Evolutionary conservation across 2,888 invertebrate genomes (phyloP).

Genomic region (Mylabris sibirica): DNA sequence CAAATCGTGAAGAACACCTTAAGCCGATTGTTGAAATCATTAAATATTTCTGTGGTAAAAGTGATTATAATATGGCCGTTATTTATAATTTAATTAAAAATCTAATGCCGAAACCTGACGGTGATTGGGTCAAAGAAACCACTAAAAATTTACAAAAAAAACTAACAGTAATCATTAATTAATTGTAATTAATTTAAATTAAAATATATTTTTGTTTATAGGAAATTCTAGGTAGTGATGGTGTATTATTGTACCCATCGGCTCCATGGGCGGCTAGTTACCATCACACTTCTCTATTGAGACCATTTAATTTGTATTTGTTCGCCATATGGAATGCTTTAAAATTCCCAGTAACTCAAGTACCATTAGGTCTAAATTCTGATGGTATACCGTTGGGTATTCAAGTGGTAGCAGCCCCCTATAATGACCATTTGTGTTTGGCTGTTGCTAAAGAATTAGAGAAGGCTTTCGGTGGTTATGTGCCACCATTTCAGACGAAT

Average conservation of each 20-base stretch:
- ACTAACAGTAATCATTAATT: constrained; percentile 63
- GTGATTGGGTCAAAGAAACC: constrained; percentile 69
- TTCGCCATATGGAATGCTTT: constrained; percentile 87
- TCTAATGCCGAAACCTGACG: constrained; percentile 71
- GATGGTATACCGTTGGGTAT: constrained; percentile 81
- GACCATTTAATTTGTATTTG: constrained; percentile 85
- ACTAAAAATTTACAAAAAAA: constrained; percentile 68
- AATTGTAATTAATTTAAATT: not conserved
- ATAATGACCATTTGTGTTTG: constrained; percentile 75
- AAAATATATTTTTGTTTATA: constrained; percentile 55
- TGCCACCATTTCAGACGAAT: constrained; percentile 63
- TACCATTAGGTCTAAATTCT: constrained; percentile 78
- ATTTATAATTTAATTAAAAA: constrained; percentile 72
- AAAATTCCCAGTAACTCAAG: constrained; percentile 83
- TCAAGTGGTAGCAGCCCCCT: constrained; percentile 77
- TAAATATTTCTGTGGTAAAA: constrained; percentile 67
- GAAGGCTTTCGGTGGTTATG: constrained; percentile 74
- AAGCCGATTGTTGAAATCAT: constrained; percentile 65
- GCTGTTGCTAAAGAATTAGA: constrained; percentile 78
- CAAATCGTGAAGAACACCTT: constrained; percentile 67
- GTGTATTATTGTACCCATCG: constrained; percentile 84
- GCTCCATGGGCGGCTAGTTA: constrained; percentile 82
- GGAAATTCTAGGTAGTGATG: constrained; percentile 77
- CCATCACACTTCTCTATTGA: constrained; percentile 79
- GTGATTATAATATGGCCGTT: constrained; percentile 73